Evolutionary conservation across 2,113 vertebrate genomes (phyloP).

Genomic region (Cebidichthys violaceus): DNA sequence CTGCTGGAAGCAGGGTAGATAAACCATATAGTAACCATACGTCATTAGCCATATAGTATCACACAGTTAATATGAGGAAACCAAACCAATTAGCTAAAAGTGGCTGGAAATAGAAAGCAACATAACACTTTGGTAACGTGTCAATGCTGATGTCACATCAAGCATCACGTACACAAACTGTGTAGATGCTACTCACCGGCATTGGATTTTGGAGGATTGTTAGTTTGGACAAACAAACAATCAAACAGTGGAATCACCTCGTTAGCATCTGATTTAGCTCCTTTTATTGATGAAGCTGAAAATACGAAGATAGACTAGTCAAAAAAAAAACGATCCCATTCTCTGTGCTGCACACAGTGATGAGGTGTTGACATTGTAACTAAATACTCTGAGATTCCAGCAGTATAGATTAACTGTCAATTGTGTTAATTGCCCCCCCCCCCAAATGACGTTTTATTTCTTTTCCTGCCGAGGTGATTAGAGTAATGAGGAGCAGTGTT

Average conservation of each 20-base stretch:
- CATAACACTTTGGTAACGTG: no score
- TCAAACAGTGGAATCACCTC: no score
- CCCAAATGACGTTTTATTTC: conserved; percentile 50
- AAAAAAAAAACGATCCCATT: background rate
- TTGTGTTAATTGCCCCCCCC: conserved; percentile 59
- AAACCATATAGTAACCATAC: background rate
- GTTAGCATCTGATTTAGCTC: no score
- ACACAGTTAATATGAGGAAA: background rate
- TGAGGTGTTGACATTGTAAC: conserved; percentile 47
- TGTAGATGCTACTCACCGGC: background rate
- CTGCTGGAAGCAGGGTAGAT: background rate
- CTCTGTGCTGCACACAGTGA: conserved; percentile 1
- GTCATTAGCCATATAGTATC: background rate
- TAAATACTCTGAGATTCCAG: conserved; percentile 25
- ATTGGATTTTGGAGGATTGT: background rate
- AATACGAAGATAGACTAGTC: background rate
- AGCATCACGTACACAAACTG: background rate
- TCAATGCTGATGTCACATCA: background rate
- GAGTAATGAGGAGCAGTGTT: conserved; percentile 57
- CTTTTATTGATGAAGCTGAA: background rate
- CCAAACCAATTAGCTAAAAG: background rate
- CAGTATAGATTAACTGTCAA: conserved; percentile 38
- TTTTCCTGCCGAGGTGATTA: conserved; percentile 62
- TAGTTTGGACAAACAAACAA: background rate
- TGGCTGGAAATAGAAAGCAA: no score